Conservation (phyloP, 2,797 vertebrate species). For the Eremophila alpestris region DNA sequence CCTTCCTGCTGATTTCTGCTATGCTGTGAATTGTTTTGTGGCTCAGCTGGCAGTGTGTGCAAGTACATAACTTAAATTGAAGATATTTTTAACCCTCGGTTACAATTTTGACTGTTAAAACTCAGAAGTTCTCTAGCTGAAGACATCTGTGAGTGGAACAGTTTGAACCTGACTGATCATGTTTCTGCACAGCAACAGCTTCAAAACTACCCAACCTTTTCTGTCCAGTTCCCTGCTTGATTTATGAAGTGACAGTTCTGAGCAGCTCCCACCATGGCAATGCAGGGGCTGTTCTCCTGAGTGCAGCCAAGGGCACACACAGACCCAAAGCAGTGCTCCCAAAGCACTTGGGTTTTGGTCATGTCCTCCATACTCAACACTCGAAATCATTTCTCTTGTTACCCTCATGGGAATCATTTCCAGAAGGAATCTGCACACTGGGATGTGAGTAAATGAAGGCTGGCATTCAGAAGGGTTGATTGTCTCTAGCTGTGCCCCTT, state of each 20-base stretch:
- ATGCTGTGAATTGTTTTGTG: neutral
- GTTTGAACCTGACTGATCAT: neutral
- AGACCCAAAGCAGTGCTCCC: neutral
- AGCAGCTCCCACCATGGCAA: neutral
- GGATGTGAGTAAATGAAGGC: neutral
- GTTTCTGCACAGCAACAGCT: neutral
- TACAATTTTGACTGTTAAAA: neutral
- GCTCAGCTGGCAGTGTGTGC: neutral
- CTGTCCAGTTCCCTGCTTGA: neutral
- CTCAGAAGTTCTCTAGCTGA: neutral
- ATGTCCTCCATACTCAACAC: neutral
- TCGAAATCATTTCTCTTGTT: neutral
- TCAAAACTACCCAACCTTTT: neutral
- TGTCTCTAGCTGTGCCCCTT: neutral
- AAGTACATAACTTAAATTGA: neutral
- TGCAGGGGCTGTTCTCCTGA: neutral
- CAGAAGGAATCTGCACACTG: neutral
- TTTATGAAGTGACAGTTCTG: neutral
- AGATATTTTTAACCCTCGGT: neutral
- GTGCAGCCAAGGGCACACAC: neutral
- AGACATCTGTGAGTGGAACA: neutral
- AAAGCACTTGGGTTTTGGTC: neutral
- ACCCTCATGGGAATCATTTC: neutral
- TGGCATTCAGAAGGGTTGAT: neutral
- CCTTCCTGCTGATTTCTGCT: neutral